Conservation (phyloP, 2,888 invertebrate species). For the Oeneis ivallda region DNA sequence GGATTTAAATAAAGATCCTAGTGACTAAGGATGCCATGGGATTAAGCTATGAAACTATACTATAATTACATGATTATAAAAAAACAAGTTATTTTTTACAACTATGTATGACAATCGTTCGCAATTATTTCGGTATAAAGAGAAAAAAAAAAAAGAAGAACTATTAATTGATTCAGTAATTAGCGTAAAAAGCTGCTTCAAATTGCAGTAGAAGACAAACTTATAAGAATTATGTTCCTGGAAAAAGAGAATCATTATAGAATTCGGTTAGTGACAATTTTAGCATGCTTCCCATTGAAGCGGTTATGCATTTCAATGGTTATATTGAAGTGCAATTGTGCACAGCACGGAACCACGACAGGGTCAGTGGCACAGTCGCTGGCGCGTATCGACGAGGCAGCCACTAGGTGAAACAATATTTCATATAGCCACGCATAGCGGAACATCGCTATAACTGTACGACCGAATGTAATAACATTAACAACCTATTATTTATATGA, state of each 20-base stretch:
- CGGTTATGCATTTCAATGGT: constrained; percentile 42
- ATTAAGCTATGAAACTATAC: too few species aligned
- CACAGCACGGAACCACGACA: constrained; percentile 63
- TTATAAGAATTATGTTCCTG: too few species aligned
- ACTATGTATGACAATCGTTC: background rate
- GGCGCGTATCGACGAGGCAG: constrained; percentile 54
- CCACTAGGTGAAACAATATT: constrained; percentile 27
- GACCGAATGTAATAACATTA: constrained; percentile 11
- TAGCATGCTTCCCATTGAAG: constrained; percentile 28
- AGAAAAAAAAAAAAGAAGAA: too few species aligned
- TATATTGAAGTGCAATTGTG: constrained; percentile 51
- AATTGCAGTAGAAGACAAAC: too few species aligned
- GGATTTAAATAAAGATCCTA: too few species aligned
- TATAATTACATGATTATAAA: too few species aligned
- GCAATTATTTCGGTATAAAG: background rate
- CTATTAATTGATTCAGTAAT: too few species aligned
- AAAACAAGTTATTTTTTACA: too few species aligned
- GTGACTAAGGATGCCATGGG: too few species aligned
- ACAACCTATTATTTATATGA: background rate
- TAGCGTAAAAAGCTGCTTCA: too few species aligned
- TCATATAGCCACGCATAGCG: constrained; percentile 30
- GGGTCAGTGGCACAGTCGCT: constrained; percentile 68
- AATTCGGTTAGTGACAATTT: constrained; percentile 18
- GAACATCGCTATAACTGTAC: constrained; percentile 28
- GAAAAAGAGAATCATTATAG: too few species aligned